Base-by-base conservation (phyloP, 1,140 invertebrate genomes). In the Homalodisca vitripennis region DNA sequence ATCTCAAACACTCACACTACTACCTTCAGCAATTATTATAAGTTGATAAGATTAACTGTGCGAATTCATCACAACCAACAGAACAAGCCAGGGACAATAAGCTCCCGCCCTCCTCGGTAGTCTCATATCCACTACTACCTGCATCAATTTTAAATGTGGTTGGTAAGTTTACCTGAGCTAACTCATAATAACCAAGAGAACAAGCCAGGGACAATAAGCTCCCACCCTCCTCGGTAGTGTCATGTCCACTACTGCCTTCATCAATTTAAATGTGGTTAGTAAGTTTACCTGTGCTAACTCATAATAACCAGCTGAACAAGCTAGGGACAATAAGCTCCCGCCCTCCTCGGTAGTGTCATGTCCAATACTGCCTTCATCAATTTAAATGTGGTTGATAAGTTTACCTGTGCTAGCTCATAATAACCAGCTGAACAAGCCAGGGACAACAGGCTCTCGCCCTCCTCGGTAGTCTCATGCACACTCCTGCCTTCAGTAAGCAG, bases 321-420 rank as follows among this genome's bases (percentile, higher is more conserved):
- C 94, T 72, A 97, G 86, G 14, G 93, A 95, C 30, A 98, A 84
- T 53, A 98, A 82, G 76, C 92, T 94, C 80, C 97, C 94, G 71
- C 94, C 94, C 79, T 97, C 93, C 80, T 97, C 94, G 34, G 92
- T 94, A 46, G 93, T 94, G 82, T 96, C 93, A 84, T 94, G 92
- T n/a, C 95, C 91, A 77, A 90, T 95, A 70, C 90, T 82, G 22
- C 95, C 95, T 82, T 98, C 95, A n/a, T n/a, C n/a, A n/a, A n/a
- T n/a, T n/a, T n/a, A n/a, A n/a, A n/a, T 22, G 29, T 62, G 3
- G 1, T 26, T 3, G 1, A 82, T n/a, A n/a, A n/a, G n/a, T n/a
- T 13, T 80, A 92, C 90, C 85, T 96, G 93, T 70, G 93, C 94
- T 72, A 97, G 84, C 80, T 97, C 94, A 82, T 92, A 96, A 82